phyloP scores from a whole-genome alignment of 2,797 vertebrate genomes.

The Eulemur rubriventer region DNA sequence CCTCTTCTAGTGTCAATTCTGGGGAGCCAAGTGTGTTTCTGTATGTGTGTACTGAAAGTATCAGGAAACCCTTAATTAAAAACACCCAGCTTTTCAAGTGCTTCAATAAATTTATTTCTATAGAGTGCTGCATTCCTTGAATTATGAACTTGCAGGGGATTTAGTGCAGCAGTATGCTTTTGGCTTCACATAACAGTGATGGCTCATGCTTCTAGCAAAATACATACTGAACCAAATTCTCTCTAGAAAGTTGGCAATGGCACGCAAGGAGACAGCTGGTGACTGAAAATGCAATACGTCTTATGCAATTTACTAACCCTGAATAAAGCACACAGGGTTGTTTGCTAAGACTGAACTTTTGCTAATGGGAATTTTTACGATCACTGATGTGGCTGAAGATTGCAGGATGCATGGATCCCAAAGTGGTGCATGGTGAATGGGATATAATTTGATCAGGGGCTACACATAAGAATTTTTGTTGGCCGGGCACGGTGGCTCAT shows the following conservation, averaged over 20 bases:
- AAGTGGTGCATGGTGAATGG: neutral
- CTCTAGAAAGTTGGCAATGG: neutral
- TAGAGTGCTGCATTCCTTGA: neutral
- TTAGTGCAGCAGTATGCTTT: neutral
- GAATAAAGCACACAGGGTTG: neutral
- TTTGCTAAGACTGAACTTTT: neutral
- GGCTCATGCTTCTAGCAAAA: neutral
- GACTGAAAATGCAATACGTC: neutral
- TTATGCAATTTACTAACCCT: neutral
- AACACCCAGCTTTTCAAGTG: neutral
- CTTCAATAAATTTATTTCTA: neutral
- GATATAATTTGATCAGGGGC: neutral
- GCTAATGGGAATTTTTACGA: neutral
- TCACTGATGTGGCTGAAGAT: neutral
- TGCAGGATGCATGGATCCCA: neutral
- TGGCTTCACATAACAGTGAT: neutral
- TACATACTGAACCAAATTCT: neutral
- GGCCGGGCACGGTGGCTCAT: no score
- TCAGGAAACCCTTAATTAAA: neutral
- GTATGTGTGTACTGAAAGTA: rapidly evolving
- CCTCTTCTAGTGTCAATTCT: neutral
- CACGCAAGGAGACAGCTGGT: neutral
- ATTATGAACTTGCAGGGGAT: neutral
- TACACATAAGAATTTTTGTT: neutral
- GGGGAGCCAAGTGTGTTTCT: neutral